Evolutionary conservation across 2,888 invertebrate genomes (phyloP).

Genomic region (Noctua pronuba): DNA sequence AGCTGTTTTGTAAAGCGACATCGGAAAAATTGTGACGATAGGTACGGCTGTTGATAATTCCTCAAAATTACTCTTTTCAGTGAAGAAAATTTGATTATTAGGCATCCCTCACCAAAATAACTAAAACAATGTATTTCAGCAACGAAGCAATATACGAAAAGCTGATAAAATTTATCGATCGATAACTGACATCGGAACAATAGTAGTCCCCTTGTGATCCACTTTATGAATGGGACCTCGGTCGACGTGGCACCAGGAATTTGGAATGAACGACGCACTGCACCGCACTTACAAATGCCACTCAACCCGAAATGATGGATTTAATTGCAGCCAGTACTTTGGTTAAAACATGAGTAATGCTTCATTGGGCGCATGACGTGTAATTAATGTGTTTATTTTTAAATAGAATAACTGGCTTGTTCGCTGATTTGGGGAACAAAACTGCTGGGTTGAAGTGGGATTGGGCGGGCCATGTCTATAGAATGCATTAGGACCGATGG

Average conservation of each 20-base stretch:
- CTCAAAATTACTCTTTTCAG: neutral
- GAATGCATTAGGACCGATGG: no score
- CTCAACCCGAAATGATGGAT: slow-evolving; percentile 45
- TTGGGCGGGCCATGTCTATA: no score
- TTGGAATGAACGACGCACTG: slow-evolving; percentile 58
- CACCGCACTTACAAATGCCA: slow-evolving; percentile 49
- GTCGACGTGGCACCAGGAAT: slow-evolving; percentile 40
- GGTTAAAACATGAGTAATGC: slow-evolving; percentile 13
- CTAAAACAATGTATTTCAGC: slow-evolving; percentile 32
- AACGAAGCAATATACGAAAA: slow-evolving; percentile 44
- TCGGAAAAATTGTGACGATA: neutral
- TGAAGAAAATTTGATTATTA: neutral
- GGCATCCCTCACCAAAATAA: slow-evolving; percentile 20
- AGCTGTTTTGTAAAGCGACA: neutral
- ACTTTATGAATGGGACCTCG: slow-evolving; percentile 63
- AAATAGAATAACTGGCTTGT: neutral
- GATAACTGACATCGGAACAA: slow-evolving; percentile 64
- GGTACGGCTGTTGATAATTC: no score
- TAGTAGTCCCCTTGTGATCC: slow-evolving; percentile 59
- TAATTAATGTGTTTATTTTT: neutral
- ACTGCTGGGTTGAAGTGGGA: no score
- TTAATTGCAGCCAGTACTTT: slow-evolving; percentile 24
- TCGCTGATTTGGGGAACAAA: no score
- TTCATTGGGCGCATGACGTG: neutral
- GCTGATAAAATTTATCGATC: slow-evolving; percentile 62